Evolutionary conservation across 1,140 invertebrate species (phyloP).

Genomic region (Drosophila rhopaloa): DNA sequence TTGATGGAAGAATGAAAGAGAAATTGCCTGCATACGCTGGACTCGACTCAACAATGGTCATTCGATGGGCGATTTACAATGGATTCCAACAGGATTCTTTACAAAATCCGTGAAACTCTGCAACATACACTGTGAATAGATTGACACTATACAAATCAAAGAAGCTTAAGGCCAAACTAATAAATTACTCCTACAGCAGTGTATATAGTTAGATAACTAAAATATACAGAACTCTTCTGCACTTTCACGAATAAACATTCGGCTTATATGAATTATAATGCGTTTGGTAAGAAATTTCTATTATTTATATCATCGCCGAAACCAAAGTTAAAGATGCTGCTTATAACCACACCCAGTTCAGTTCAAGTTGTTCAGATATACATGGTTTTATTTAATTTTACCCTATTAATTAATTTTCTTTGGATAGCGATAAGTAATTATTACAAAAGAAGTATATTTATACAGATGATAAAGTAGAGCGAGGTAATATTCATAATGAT

Average conservation of each 20-base stretch:
- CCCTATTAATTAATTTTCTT: no score
- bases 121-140: neutral
- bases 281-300: no score
- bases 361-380: no score
- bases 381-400: no score
- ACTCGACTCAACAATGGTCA: constrained; percentile 6
- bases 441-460: no score
- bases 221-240: neutral
- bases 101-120: neutral
- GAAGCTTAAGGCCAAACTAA: neutral
- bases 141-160: neutral
- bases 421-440: no score
- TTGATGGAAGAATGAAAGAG: constrained; percentile 37
- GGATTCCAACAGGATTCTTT: constrained; percentile 8
- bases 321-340: no score
- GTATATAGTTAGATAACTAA: neutral
- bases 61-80: constrained; percentile 16
- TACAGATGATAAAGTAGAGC: no score
- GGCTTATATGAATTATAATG: no score
- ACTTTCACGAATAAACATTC: neutral
- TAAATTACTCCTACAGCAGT: neutral
- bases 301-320: no score
- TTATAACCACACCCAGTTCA: no score
- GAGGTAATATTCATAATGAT: no score
- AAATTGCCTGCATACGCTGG: constrained; percentile 9